Evolutionary conservation across 1,140 invertebrate genomes (phyloP).

Genomic region (Zaprionus nigranus): DNA sequence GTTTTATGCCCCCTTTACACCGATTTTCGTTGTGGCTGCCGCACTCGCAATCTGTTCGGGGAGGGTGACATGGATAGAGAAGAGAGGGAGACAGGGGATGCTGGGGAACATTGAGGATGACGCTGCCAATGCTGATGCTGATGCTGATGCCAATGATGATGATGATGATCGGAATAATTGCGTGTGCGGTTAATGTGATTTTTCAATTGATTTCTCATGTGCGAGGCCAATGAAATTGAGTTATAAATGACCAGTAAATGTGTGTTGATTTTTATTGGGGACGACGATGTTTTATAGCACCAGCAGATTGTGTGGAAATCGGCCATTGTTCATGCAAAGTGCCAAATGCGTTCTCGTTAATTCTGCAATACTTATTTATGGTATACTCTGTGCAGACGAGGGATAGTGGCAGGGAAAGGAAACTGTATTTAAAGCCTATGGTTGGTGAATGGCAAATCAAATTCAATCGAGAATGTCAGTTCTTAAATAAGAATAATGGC

Average conservation of each 20-base stretch:
- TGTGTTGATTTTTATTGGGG: constrained; percentile 54
- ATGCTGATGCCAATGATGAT: constrained; percentile 22
- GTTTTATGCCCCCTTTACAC: constrained; percentile 53
- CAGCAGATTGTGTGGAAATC: constrained; percentile 38
- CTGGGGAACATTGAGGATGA: constrained; percentile 15
- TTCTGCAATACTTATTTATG: constrained; percentile 1
- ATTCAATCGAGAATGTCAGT: background rate
- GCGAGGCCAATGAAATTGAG: constrained; percentile 47
- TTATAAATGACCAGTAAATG: constrained; percentile 59
- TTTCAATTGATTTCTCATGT: constrained; percentile 65
- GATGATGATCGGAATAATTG: constrained; percentile 60
- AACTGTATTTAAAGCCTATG: background rate
- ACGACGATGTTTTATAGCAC: constrained; percentile 34
- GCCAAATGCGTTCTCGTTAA: background rate
- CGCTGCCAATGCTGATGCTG: constrained; percentile 9
- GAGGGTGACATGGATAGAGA: background rate
- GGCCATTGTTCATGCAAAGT: constrained; percentile 19
- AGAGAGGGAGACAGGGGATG: background rate
- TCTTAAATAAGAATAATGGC: background rate
- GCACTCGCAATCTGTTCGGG: constrained; percentile 20
- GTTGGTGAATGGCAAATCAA: background rate
- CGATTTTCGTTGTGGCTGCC: constrained; percentile 27
- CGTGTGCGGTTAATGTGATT: constrained; percentile 66
- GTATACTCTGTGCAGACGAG: background rate
- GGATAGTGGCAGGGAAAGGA: background rate